Percentiles rank a stretch among this genome's conserved stretches.
Conservation (phyloP, 2,797 vertebrate genomes). For the Ispidina picta region DNA sequence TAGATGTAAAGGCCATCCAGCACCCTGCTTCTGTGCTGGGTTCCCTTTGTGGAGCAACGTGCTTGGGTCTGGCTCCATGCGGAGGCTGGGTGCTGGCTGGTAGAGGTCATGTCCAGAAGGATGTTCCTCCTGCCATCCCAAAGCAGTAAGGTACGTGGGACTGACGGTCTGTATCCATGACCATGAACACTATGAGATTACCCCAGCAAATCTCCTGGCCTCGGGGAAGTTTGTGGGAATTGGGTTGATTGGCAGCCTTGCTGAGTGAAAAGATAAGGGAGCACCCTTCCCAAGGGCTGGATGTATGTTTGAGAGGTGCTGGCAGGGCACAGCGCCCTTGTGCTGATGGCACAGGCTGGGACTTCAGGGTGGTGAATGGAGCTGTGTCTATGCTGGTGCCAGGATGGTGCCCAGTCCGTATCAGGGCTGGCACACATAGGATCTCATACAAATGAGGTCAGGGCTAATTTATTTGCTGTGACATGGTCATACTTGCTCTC, state of each 20-base stretch:
- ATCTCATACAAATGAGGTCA: background rate
- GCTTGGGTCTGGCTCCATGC: background rate
- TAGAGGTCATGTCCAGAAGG: rapidly evolving
- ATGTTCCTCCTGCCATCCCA: rapidly evolving
- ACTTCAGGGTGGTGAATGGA: background rate
- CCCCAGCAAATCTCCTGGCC: background rate
- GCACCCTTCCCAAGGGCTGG: background rate
- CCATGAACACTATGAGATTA: rapidly evolving
- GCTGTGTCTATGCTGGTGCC: background rate
- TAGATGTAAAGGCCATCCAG: rapidly evolving
- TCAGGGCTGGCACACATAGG: background rate
- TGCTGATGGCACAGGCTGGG: background rate
- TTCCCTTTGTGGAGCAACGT: rapidly evolving
- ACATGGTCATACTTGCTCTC: background rate
- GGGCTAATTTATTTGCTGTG: background rate
- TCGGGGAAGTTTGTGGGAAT: background rate
- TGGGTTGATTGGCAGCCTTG: rapidly evolving
- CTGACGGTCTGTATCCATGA: rapidly evolving
- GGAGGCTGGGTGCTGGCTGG: background rate
- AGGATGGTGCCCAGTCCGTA: no score
- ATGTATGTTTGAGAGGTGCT: background rate
- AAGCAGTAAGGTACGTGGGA: no score
- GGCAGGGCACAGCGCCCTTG: rapidly evolving
- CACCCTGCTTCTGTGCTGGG: background rate
- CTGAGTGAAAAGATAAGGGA: background rate